Conservation (phyloP, 2,888 invertebrate genomes). For the Andrena haemorrhoa region DNA sequence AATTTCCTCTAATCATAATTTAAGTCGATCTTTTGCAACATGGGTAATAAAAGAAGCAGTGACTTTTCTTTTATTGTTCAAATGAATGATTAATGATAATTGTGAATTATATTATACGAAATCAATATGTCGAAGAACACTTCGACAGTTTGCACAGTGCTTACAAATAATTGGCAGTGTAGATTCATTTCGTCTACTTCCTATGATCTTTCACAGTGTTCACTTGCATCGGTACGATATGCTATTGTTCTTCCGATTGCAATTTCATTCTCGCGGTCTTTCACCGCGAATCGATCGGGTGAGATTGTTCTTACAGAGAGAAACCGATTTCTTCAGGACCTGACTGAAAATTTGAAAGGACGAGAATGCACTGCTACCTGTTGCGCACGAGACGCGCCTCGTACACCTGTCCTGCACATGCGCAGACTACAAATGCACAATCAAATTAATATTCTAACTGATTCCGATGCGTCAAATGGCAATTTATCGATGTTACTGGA, state of each 20-base stretch:
- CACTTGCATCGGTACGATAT: not conserved
- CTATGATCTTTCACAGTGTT: slow-evolving; percentile 15
- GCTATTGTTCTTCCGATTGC: not conserved
- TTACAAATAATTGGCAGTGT: no score
- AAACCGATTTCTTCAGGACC: slow-evolving; percentile 12
- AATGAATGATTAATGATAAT: not conserved
- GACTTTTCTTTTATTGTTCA: not conserved
- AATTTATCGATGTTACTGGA: not conserved
- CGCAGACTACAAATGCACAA: slow-evolving; percentile 8
- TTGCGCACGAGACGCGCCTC: slow-evolving; percentile 26
- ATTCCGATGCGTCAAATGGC: not conserved
- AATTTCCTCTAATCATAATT: not conserved
- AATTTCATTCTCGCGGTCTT: slow-evolving; percentile 20
- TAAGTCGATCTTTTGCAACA: not conserved
- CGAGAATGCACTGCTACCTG: slow-evolving; percentile 46
- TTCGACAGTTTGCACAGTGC: not conserved
- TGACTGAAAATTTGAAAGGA: slow-evolving; percentile 53
- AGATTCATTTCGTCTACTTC: not conserved
- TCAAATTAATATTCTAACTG: slow-evolving; percentile 6
- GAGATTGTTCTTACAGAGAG: slow-evolving; percentile 7
- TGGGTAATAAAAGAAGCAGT: not conserved
- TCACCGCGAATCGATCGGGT: slow-evolving; percentile 28
- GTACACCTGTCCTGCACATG: slow-evolving; percentile 15
- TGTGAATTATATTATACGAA: not conserved
- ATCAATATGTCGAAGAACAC: not conserved